Evolutionary conservation across 2,797 vertebrate species (phyloP).

Genomic region (Pygocentrus nattereri): DNA sequence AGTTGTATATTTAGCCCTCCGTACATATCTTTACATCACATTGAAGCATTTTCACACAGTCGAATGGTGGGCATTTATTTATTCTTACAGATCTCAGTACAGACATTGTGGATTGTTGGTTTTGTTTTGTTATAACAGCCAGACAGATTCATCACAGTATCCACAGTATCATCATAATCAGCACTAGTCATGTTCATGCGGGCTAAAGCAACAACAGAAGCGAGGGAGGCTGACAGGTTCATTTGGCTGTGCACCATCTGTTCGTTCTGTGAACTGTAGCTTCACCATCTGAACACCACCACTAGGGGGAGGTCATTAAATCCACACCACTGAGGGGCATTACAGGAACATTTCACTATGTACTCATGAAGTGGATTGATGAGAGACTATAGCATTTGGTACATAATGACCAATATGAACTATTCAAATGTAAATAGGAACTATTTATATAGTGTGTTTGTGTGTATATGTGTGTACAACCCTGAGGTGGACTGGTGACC

Average conservation of each 20-base stretch:
- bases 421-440: too few species aligned
- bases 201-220: background rate
- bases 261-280: background rate
- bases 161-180: background rate
- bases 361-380: background rate
- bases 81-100: background rate
- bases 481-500: too few species aligned
- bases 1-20: background rate
- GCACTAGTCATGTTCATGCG: background rate
- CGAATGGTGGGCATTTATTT: background rate
- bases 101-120: background rate
- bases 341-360: background rate
- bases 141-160: background rate
- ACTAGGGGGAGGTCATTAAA: constrained; percentile 70
- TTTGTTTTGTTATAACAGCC: background rate
- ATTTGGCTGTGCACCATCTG: background rate
- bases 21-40: background rate
- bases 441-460: too few species aligned
- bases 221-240: background rate
- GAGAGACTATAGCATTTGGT: background rate
- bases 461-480: too few species aligned
- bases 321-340: constrained; percentile 27
- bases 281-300: constrained; percentile 44
- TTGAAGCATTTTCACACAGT: background rate
- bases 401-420: background rate